phyloP scores from a whole-genome alignment of 2,888 invertebrate genomes.

The Balanococcus diminutus region DNA sequence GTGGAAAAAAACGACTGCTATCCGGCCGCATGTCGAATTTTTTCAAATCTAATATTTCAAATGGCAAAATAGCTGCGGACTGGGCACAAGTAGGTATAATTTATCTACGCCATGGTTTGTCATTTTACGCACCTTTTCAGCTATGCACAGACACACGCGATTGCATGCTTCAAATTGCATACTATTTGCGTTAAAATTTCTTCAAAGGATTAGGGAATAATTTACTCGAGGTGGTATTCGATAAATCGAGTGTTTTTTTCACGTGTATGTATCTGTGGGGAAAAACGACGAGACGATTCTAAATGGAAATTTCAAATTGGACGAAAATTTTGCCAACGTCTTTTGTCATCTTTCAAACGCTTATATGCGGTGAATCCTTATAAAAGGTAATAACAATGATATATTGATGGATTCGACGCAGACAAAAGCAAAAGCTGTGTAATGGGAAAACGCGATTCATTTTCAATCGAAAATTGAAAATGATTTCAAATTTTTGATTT shows the following conservation, averaged over 20 bases:
- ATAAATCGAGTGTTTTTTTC: not conserved
- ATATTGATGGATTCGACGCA: not conserved
- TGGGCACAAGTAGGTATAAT: not conserved
- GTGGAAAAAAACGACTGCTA: not conserved
- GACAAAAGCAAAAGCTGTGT: not conserved
- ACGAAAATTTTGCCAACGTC: not conserved
- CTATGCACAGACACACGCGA: not conserved
- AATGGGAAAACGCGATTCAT: not conserved
- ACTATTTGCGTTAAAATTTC: not conserved
- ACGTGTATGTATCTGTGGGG: not conserved
- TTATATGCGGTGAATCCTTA: not conserved
- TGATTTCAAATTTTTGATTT: not conserved
- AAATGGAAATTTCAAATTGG: slow-evolving; percentile 1
- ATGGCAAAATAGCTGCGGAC: not conserved
- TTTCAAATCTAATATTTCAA: not conserved
- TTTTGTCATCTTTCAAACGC: not conserved
- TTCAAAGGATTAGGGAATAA: not conserved
- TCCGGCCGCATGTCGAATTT: not conserved
- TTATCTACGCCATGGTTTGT: not conserved
- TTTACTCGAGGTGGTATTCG: not conserved
- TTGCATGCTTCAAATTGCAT: slow-evolving; percentile 12
- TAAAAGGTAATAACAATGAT: not conserved
- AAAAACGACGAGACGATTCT: not conserved
- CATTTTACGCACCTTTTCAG: not conserved
- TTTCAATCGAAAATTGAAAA: not conserved